These are phyloP conservation scores for Bujurquina vittata DNA, from an alignment of 2,113 vertebrate genomes.

Conservation along the genomic window DNA sequence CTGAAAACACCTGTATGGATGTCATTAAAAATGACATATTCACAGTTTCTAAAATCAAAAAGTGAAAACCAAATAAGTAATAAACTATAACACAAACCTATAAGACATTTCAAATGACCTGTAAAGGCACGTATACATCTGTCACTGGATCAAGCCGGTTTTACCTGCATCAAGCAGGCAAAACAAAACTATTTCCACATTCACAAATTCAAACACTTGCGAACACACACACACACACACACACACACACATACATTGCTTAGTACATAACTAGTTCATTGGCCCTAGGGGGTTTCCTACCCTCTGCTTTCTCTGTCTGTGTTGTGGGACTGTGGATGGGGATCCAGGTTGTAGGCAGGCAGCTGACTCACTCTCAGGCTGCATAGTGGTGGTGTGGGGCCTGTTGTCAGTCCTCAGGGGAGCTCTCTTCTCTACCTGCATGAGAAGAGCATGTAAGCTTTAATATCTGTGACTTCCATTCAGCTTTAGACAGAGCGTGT, in stretches of 20 bases:
- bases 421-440: slow-evolving; percentile 60
- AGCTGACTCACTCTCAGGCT: slow-evolving; percentile 71
- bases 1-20: too few relatives aligned
- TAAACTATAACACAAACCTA: neutral
- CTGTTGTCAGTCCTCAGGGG: slow-evolving; percentile 63
- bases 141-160: slow-evolving; percentile 3
- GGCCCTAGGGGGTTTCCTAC: slow-evolving; percentile 57
- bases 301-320: slow-evolving; percentile 61
- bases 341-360: slow-evolving; percentile 70
- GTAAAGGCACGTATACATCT: neutral
- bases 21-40: neutral
- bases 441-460: slow-evolving; percentile 50
- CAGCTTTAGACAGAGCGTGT: slow-evolving; percentile 33
- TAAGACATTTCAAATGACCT: neutral
- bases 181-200: slow-evolving; percentile 21
- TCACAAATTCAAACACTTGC: neutral
- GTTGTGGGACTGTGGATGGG: slow-evolving; percentile 59
- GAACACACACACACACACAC: neutral
- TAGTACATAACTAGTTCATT: slow-evolving; percentile 38
- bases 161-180: neutral
- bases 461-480: slow-evolving; percentile 55
- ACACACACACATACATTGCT: slow-evolving; percentile 3
- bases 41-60: neutral
- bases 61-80: neutral
- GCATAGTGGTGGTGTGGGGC: slow-evolving; percentile 65